Evolutionary conservation across 1,140 invertebrate species (phyloP), one percentile per base, ranked within the genome.

Genomic region (Magallana gigas): DNA sequence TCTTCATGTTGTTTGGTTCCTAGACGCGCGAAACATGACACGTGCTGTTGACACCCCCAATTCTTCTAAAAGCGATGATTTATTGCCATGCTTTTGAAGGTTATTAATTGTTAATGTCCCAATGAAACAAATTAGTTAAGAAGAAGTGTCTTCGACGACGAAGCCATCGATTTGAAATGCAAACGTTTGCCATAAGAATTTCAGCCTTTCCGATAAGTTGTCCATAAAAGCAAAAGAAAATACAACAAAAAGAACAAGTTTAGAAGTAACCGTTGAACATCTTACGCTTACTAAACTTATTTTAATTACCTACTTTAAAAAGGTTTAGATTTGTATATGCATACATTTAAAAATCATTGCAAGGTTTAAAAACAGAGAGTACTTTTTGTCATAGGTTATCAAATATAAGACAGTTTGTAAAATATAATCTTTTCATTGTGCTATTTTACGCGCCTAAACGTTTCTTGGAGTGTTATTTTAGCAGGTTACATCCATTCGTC

Each of bases 81-180:
- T 76, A 76, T 76, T 76, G 23, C 68, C 68, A 2, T 76, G 68
- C 68, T 76, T 76, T 29, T 76, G 68, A 76, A 76, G 68, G 11
- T 76, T 76, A 76, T 76, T 76, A 76, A 76, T 76, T 76, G 68
- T 36, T 76, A 76, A 76, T 76, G 68, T 76, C 68, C 23, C 68
- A 76, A 18, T 76, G 18, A 76, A 76, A 76, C 68, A 76, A 76
- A 76, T 76, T 76, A 76, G 23, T 76, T 29, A 76, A 76, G 23
- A 36, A 29, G 68, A 36, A 76, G 23, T 71, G 11, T n/a, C 18
- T 71, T 23, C 64, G 68, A 76, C 36, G 23, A 4, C 29, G 68
- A 29, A 6, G 23, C 68, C 11, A 76, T 76, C 29, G 68, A 76
- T 76, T 23, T 76, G 23, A 11, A 29, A 76, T 29, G 36, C 1